Conservation (phyloP, 2,888 invertebrate species). For the Byasa hedistus region DNA sequence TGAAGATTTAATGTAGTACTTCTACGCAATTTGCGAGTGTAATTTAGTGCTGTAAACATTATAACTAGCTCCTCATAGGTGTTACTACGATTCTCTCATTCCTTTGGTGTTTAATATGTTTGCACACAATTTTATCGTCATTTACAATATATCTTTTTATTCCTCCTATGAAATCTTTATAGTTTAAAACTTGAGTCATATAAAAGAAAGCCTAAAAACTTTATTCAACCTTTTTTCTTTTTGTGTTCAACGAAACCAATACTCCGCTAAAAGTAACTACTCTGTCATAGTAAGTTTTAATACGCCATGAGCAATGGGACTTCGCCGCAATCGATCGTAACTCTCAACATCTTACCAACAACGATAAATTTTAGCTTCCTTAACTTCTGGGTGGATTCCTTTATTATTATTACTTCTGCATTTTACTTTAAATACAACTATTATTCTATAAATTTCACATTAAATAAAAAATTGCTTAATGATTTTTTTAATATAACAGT, state of each 20-base stretch:
- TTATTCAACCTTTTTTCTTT: neutral
- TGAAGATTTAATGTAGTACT: too few relatives aligned
- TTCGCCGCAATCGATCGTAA: constrained; percentile 23
- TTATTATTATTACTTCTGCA: neutral
- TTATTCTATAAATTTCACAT: too few relatives aligned
- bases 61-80: too few relatives aligned
- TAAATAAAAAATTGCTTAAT: too few relatives aligned
- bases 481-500: too few relatives aligned
- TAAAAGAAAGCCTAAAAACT: neutral
- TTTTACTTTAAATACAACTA: neutral
- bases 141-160: neutral
- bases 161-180: neutral
- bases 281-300: neutral
- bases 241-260: neutral
- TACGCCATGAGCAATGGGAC: constrained; percentile 27
- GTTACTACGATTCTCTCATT: too few relatives aligned
- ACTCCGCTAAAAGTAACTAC: neutral
- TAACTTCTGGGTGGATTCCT: neutral
- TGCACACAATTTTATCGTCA: neutral
- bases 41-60: too few relatives aligned
- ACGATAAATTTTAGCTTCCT: constrained; percentile 29
- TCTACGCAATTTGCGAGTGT: too few relatives aligned
- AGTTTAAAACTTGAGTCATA: neutral
- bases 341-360: constrained; percentile 29
- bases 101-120: neutral